These are phyloP conservation scores for Cerceris rybyensis DNA, from an alignment of 2,888 invertebrate genomes.

Conservation along the genomic window DNA sequence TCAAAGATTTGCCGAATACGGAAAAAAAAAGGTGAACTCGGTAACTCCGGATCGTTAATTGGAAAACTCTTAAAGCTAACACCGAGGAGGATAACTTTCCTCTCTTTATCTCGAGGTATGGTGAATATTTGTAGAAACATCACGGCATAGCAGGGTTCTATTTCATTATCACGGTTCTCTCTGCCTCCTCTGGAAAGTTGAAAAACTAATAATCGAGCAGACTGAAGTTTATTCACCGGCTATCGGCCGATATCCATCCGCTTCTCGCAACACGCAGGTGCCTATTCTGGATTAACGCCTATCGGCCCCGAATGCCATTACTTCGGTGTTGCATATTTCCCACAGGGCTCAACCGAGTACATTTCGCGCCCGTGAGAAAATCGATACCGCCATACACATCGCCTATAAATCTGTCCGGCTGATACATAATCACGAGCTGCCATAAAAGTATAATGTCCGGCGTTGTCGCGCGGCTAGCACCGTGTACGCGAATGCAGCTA, in stretches of 20 bases:
- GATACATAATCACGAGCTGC: slow-evolving; percentile 68
- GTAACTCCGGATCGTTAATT: too few species aligned
- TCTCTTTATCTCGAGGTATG: too few species aligned
- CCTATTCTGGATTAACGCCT: slow-evolving; percentile 64
- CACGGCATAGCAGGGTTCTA: too few species aligned
- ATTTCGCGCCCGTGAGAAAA: slow-evolving; percentile 62
- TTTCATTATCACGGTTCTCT: too few species aligned
- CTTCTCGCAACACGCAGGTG: slow-evolving; percentile 20
- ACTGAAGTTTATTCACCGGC: too few species aligned
- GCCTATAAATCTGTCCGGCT: slow-evolving; percentile 66
- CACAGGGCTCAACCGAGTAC: slow-evolving; percentile 66
- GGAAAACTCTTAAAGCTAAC: too few species aligned
- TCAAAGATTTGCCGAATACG: too few species aligned
- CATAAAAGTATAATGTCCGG: slow-evolving; percentile 63
- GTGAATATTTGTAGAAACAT: too few species aligned
- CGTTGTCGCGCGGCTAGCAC: slow-evolving; percentile 34
- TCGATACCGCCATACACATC: slow-evolving; percentile 69
- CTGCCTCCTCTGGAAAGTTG: too few species aligned
- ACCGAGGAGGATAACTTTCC: too few species aligned
- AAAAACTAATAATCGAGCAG: not conserved
- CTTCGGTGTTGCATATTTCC: slow-evolving; percentile 71
- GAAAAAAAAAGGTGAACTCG: too few species aligned
- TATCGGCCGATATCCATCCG: not conserved
- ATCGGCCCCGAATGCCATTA: slow-evolving; percentile 66
- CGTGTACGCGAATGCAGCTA: not conserved